Evolutionary conservation across 2,888 invertebrate genomes (phyloP), one percentile per base, ranked within the genome.

Genomic region (Apodemia duryi): DNA sequence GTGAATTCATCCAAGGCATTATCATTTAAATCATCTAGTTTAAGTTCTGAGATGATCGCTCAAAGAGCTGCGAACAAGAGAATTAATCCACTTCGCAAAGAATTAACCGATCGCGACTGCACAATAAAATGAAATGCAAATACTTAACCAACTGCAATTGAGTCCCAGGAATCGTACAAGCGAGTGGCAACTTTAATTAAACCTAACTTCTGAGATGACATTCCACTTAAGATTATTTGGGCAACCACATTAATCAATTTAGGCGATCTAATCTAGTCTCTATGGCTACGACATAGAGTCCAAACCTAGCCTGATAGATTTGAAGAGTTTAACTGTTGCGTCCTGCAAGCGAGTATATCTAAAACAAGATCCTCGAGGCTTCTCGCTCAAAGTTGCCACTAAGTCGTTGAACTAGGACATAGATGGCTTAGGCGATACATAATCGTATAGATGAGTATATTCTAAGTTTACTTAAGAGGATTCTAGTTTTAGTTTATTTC

Each of bases 201-300:
- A 85, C 82, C 82, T 81, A 86, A 87, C 86, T 86, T 85, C 79
- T 77, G 81, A 85, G 85, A 85, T 84, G 85, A 84, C 84, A 84
- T 78, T 82, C 83, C 75, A 77, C 78, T 83, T 77, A 74, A 84
- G 83, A 85, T 87, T 84, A 85, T 82, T 79, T 77, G 72, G 69
- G 68, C 75, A 72, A 74, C 72, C 71, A 68, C 49, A 61, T 64
- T 57, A 63, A 43, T 60, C 52, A 61, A n/a, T 43, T 35, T 49
- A 32, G 49, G 60, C 54, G 28, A 54, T 49, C 51, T 28, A 75
- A 65, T 74, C 32, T 73, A 54, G 68, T 68, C 77, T 74, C 72
- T 79, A 72, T 35, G n/a, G 1, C 29, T 28, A 66, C 11, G 63
- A 13, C 46, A 74, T 73, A 78, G 68, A 74, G 72, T 63, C 66